A percentile compares a stretch with the other conserved stretches of the same genome.
These are phyloP conservation scores for Bradypus variegatus DNA, from an alignment of 2,797 vertebrate species.

Conservation along the genomic window DNA sequence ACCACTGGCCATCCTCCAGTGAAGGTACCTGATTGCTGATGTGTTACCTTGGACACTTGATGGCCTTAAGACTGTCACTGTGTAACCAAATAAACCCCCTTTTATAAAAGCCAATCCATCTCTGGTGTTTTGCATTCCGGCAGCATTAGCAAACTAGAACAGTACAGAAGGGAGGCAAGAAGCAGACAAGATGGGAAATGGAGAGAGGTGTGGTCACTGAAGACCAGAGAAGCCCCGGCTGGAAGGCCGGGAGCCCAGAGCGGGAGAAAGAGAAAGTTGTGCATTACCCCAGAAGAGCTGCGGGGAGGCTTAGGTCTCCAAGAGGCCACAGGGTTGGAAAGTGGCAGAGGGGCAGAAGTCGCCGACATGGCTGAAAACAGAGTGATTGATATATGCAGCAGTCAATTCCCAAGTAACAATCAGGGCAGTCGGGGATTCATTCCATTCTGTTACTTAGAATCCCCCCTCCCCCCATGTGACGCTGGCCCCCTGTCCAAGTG, in stretches of 20 bases:
- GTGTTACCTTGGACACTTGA: too few relatives aligned
- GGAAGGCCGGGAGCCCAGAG: not conserved
- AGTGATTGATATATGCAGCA: accelerated
- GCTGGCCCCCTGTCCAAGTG: not conserved
- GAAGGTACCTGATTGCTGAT: too few relatives aligned
- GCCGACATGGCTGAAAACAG: not conserved
- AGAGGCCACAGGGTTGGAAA: accelerated
- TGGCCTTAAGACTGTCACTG: too few relatives aligned
- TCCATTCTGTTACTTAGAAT: not conserved
- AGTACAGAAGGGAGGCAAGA: not conserved
- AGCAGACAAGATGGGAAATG: not conserved
- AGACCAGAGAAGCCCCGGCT: too few relatives aligned
- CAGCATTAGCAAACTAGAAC: too few relatives aligned
- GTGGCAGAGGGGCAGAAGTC: not conserved
- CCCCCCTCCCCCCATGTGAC: not conserved
- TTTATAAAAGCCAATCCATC: too few relatives aligned
- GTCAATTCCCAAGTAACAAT: not conserved
- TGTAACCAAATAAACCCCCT: too few relatives aligned
- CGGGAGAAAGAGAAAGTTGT: not conserved
- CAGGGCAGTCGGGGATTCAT: not conserved
- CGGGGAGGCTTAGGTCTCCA: not conserved
- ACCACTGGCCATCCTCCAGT: not conserved
- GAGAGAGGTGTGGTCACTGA: not conserved
- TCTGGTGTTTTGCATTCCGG: too few relatives aligned
- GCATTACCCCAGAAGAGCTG: not conserved